Percentiles rank a stretch among this genome's conserved stretches.
Conservation (phyloP, 2,113 vertebrate species). For the Nestor notabilis region DNA sequence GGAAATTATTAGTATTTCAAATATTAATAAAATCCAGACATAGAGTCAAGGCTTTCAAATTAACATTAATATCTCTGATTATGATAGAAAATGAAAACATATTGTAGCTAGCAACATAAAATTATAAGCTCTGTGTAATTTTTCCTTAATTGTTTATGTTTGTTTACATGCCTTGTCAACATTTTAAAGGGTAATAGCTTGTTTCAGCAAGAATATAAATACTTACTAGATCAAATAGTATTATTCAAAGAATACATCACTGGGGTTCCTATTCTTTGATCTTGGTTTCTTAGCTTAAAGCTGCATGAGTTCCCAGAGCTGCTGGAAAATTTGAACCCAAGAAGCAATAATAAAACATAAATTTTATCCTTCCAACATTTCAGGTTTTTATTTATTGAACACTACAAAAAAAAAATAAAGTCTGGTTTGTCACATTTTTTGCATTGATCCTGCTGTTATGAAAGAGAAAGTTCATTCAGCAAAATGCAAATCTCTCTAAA, state of each 20-base stretch:
- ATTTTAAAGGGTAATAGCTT: background rate
- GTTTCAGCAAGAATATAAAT: constrained; percentile 24
- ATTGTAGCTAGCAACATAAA: background rate
- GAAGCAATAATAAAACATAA: background rate
- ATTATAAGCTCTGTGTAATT: background rate
- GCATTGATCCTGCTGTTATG: background rate
- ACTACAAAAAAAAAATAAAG: background rate
- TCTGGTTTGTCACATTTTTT: background rate
- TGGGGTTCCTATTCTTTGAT: background rate
- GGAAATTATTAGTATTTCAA: background rate
- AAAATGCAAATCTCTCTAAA: background rate
- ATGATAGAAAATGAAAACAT: background rate
- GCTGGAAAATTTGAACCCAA: background rate
- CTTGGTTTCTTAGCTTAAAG: background rate
- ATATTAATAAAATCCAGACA: background rate
- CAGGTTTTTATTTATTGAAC: background rate
- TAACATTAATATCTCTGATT: background rate
- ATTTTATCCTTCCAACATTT: background rate
- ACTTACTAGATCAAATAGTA: constrained; percentile 19
- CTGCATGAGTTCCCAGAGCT: background rate
- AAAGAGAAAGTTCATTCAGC: background rate
- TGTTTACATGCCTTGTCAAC: background rate
- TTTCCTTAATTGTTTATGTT: background rate
- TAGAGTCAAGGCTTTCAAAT: background rate
- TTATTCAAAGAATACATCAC: background rate